These are phyloP conservation scores for Cyprinella venusta DNA, from an alignment of 2,797 vertebrate genomes.

Conservation along the genomic window DNA sequence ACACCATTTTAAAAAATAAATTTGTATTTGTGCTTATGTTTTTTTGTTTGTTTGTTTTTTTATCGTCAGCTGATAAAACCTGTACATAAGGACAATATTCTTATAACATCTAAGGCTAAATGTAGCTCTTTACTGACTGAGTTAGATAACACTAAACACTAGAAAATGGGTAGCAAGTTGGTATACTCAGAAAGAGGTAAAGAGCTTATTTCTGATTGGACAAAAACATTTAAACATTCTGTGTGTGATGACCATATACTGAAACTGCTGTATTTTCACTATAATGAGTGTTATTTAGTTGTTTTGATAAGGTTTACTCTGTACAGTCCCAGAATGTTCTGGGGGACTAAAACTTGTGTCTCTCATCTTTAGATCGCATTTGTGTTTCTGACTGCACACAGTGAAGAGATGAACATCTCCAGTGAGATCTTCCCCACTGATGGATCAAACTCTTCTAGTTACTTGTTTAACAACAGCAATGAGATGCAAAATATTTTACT, in stretches of 20 bases:
- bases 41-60: too few relatives aligned
- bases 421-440: not conserved
- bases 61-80: too few relatives aligned
- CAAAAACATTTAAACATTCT: not conserved
- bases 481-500: too few relatives aligned
- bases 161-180: too few relatives aligned
- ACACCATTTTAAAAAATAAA: too few relatives aligned
- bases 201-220: not conserved
- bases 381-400: not conserved
- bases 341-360: not conserved
- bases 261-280: not conserved
- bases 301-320: not conserved
- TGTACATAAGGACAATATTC: too few relatives aligned
- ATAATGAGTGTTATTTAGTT: not conserved
- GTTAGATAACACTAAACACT: too few relatives aligned
- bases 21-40: too few relatives aligned
- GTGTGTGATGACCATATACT: not conserved
- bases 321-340: not conserved
- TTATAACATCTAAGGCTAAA: too few relatives aligned
- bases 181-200: not conserved
- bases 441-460: not conserved
- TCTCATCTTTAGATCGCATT: not conserved
- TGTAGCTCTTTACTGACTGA: too few relatives aligned
- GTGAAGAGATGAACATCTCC: conserved; percentile 22
- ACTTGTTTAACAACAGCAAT: not conserved